Conservation (phyloP, 2,888 invertebrate species). For the Yponomeuta sedellus region DNA sequence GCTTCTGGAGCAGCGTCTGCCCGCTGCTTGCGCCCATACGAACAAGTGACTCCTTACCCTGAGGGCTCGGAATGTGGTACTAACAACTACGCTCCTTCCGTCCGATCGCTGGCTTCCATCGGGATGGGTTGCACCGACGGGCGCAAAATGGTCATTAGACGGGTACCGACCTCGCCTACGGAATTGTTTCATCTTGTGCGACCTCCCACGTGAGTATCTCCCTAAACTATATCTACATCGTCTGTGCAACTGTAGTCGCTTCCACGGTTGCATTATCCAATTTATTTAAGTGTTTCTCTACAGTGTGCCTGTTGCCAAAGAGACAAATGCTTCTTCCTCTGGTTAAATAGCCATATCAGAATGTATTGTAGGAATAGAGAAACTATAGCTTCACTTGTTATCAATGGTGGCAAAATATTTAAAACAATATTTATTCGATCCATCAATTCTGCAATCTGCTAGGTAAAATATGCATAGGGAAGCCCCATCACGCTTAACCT, state of each 20-base stretch:
- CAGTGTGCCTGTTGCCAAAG: background rate
- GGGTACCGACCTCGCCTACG: slow-evolving; percentile 90
- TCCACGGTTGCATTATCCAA: slow-evolving; percentile 15
- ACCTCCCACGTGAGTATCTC: slow-evolving; percentile 85
- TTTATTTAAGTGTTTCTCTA: slow-evolving; percentile 10
- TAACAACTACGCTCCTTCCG: slow-evolving; percentile 82
- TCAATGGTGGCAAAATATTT: no score
- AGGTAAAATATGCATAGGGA: no score
- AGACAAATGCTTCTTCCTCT: background rate
- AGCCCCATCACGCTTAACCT: no score
- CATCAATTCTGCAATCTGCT: no score
- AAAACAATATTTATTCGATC: no score
- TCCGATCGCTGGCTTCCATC: slow-evolving; percentile 88
- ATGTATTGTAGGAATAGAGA: no score
- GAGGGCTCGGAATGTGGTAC: slow-evolving; percentile 79
- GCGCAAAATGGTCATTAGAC: slow-evolving; percentile 87
- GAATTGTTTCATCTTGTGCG: slow-evolving; percentile 91
- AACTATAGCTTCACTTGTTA: no score
- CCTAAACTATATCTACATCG: slow-evolving; percentile 46
- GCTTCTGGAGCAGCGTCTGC: slow-evolving; percentile 69
- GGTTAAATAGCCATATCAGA: no score
- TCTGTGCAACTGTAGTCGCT: slow-evolving; percentile 26
- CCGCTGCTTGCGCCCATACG: slow-evolving; percentile 66
- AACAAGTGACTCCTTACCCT: slow-evolving; percentile 63
- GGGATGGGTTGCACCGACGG: slow-evolving; percentile 94